Conservation (phyloP, 2,113 vertebrate species). For the Choloepus hoffmanni region DNA sequence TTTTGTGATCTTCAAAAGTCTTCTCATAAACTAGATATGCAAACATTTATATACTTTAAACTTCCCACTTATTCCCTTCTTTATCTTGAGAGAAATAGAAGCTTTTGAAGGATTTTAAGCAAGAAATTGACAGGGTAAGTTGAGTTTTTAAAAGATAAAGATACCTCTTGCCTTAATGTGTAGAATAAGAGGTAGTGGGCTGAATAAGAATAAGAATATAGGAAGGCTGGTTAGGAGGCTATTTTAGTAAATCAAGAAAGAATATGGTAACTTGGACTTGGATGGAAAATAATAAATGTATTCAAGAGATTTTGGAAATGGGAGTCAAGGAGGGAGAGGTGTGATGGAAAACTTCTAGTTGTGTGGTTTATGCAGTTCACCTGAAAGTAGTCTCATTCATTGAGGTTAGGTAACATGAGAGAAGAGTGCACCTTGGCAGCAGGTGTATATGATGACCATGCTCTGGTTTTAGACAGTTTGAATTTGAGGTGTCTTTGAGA, state of each 20-base stretch:
- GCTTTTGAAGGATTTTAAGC: slow-evolving; percentile 7
- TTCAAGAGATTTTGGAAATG: not conserved
- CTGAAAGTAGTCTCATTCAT: not conserved
- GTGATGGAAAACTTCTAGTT: not conserved
- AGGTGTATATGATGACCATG: not conserved
- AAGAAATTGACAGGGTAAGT: not conserved
- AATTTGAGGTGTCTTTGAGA: not conserved
- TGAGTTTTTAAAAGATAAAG: not conserved
- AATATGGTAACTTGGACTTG: not conserved
- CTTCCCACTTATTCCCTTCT: slow-evolving; percentile 8
- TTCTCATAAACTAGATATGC: not conserved
- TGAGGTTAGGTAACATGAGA: not conserved
- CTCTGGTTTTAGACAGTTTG: not conserved
- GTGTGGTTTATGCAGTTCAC: not conserved
- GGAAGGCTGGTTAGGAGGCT: not conserved
- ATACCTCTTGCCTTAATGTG: not conserved
- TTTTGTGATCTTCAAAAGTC: slow-evolving; percentile 7
- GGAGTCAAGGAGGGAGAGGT: not conserved
- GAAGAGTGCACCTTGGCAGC: not conserved
- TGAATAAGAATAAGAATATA: not conserved
- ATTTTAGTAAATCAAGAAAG: slow-evolving; percentile 17
- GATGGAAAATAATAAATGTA: not conserved
- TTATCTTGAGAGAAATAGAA: slow-evolving; percentile 43
- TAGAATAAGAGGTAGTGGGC: not conserved
- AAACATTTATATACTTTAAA: not conserved